These are phyloP conservation scores for Bombyx mori DNA, from an alignment of 1,140 invertebrate genomes.

Conservation along the genomic window DNA sequence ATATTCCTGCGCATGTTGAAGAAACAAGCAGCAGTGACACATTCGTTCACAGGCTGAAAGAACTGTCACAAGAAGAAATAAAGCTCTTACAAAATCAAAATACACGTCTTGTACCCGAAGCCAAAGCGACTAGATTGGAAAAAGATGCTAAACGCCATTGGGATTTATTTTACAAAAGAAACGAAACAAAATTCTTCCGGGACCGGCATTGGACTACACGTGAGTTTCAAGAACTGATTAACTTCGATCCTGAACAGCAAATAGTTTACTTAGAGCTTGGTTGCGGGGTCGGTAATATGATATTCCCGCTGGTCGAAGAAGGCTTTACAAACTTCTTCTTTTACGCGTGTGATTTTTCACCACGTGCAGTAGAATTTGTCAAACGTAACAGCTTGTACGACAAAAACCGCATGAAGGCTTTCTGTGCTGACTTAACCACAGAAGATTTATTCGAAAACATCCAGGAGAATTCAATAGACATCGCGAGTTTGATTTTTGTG, in stretches of 20 bases:
- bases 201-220: conserved; percentile 97
- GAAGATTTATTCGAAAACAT: conserved; percentile 75
- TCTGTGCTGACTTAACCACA: conserved; percentile 80
- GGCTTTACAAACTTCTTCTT: conserved; percentile 79
- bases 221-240: conserved; percentile 90
- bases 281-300: conserved; percentile 97
- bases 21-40: conserved; percentile 33
- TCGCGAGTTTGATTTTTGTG: conserved; percentile 96
- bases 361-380: conserved; percentile 90
- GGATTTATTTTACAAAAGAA: conserved; percentile 98
- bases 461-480: conserved; percentile 76
- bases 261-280: conserved; percentile 87
- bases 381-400: conserved; percentile 78
- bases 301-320: conserved; percentile 93
- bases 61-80: conserved; percentile 74
- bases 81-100: conserved; percentile 77
- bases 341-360: conserved; percentile 96
- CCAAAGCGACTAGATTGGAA: conserved; percentile 87
- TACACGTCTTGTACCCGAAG: conserved; percentile 75
- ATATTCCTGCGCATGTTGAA: conserved; percentile 25
- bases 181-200: conserved; percentile 93
- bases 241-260: conserved; percentile 44
- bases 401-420: conserved; percentile 78
- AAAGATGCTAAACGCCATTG: conserved; percentile 92
- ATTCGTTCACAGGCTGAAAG: conserved; percentile 69